Percentiles rank a stretch among this genome's conserved stretches.
Conservation (phyloP, 2,888 invertebrate genomes). For the Drosophila infuscata region DNA sequence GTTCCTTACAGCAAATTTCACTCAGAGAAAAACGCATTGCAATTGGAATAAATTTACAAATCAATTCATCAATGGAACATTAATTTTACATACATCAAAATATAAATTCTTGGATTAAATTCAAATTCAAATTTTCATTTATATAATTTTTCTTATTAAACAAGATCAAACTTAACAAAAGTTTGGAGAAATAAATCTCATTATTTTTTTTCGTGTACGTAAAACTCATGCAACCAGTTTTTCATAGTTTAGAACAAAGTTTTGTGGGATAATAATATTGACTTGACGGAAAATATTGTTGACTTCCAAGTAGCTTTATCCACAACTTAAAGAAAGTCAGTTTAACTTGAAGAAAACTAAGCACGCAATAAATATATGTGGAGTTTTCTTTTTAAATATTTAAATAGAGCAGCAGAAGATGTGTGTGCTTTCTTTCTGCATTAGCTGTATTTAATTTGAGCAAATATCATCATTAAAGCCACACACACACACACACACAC, state of each 20-base stretch:
- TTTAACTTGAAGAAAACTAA: background rate
- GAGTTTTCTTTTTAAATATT: background rate
- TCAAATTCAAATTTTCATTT: background rate
- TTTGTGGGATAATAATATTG: background rate
- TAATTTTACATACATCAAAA: background rate
- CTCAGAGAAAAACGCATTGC: background rate
- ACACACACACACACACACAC: slow-evolving; percentile 42
- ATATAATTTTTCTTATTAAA: background rate
- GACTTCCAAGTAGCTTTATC: background rate
- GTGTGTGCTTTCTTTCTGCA: slow-evolving; percentile 6
- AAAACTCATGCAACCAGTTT: background rate
- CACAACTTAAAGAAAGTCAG: background rate
- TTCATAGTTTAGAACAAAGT: background rate
- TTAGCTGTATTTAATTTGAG: slow-evolving; percentile 24
- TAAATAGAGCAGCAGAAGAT: background rate
- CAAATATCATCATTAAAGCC: slow-evolving; percentile 73
- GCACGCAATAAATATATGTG: background rate
- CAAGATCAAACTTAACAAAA: background rate
- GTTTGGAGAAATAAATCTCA: background rate
- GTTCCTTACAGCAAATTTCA: background rate
- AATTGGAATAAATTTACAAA: background rate
- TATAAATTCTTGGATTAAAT: background rate
- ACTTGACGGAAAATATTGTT: background rate
- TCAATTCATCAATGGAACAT: background rate
- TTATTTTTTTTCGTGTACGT: background rate